Conservation (phyloP, 64 coral and sea anemone genomes). For the Pocillopora damicornis region DNA sequence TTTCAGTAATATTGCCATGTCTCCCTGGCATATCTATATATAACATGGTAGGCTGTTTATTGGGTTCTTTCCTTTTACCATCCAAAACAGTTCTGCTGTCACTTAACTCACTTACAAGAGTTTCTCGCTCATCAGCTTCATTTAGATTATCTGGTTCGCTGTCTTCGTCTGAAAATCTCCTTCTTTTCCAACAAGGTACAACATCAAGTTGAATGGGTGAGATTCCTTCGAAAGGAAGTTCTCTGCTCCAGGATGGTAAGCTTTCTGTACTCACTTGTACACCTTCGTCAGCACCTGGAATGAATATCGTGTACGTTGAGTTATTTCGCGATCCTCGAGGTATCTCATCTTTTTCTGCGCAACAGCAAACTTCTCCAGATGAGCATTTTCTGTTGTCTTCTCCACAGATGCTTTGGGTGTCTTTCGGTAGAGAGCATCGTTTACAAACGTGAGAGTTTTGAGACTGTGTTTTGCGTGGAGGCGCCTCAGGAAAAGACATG, state of each 20-base stretch:
- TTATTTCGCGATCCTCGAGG: not conserved
- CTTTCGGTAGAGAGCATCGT: constrained; percentile 50
- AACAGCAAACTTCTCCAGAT: not conserved
- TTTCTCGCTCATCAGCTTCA: constrained; percentile 16
- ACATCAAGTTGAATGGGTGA: constrained; percentile 43
- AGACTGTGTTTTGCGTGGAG: constrained; percentile 47
- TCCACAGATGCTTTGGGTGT: not conserved
- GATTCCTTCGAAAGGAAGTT: not conserved
- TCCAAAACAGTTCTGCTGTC: not conserved
- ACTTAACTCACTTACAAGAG: constrained; percentile 14
- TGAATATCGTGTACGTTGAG: constrained; percentile 61
- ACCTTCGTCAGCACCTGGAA: constrained; percentile 49
- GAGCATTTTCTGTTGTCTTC: not conserved
- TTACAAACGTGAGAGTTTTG: constrained; percentile 32
- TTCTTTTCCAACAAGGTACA: not conserved
- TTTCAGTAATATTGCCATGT: not conserved
- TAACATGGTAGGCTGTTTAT: not conserved
- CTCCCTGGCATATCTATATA: not conserved
- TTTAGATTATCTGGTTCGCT: not conserved
- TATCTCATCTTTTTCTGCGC: constrained; percentile 16
- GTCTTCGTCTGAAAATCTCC: not conserved
- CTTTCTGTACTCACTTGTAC: constrained; percentile 65
- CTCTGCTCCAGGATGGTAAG: constrained; percentile 13
- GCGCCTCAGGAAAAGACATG: not conserved
- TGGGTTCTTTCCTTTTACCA: not conserved